phyloP scores from a whole-genome alignment of 2,888 invertebrate genomes.

The Nemotelus nigrinus region DNA sequence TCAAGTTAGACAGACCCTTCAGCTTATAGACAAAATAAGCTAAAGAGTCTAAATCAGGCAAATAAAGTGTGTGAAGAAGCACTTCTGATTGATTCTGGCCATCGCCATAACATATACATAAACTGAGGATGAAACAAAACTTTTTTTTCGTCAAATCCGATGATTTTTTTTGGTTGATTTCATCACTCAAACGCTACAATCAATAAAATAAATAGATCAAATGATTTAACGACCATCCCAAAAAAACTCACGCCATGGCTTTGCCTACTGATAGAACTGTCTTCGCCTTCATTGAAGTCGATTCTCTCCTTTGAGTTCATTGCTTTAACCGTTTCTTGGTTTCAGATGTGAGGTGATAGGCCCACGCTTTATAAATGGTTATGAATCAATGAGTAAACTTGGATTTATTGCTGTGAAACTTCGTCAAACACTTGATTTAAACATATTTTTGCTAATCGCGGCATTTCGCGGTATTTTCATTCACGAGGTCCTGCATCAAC shows the following conservation, averaged over 20 bases:
- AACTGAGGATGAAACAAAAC: not conserved
- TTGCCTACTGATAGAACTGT: not conserved
- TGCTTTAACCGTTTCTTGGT: not conserved
- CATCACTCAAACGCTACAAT: not conserved
- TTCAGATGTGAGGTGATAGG: not conserved
- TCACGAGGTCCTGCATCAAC: too few species aligned
- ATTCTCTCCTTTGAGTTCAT: conserved; percentile 3
- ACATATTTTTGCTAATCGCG: not conserved
- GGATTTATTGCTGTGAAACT: not conserved
- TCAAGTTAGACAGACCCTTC: not conserved
- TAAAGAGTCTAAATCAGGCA: not conserved
- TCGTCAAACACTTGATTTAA: not conserved
- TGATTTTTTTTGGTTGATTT: not conserved
- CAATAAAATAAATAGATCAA: not conserved
- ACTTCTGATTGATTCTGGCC: not conserved
- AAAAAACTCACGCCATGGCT: not conserved
- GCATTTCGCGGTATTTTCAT: too few species aligned
- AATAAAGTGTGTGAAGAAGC: not conserved
- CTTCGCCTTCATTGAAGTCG: not conserved
- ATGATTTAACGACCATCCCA: not conserved
- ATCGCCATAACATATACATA: not conserved
- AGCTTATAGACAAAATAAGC: not conserved
- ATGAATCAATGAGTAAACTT: not conserved
- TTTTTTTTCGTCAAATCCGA: not conserved
- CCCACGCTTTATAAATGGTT: not conserved